These are phyloP conservation scores for Erannis defoliaria DNA, from an alignment of 2,888 invertebrate genomes.

Conservation along the genomic window DNA sequence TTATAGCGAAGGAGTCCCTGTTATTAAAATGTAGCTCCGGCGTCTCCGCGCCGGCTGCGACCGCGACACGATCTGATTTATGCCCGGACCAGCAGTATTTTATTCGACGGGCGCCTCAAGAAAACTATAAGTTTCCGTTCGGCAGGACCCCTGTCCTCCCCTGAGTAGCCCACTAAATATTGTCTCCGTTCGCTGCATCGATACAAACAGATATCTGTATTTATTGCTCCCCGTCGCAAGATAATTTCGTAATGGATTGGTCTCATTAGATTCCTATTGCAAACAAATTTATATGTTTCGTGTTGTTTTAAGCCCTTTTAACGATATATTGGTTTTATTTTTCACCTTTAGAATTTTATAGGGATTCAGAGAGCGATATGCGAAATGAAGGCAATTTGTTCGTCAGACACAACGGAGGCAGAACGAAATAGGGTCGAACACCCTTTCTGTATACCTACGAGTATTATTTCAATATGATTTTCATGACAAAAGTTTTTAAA, in stretches of 20 bases:
- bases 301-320: constrained; percentile 39
- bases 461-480: background rate
- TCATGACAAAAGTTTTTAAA: background rate
- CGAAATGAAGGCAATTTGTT: constrained; percentile 77
- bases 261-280: constrained; percentile 68
- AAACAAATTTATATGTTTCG: constrained; percentile 47
- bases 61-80: constrained; percentile 83
- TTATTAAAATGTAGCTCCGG: constrained; percentile 84
- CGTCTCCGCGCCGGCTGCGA: constrained; percentile 79
- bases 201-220: constrained; percentile 82
- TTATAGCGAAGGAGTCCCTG: constrained; percentile 74
- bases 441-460: constrained; percentile 39
- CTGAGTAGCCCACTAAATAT: constrained; percentile 85
- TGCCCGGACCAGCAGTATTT: constrained; percentile 83
- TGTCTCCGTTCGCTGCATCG: constrained; percentile 81
- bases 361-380: constrained; percentile 41
- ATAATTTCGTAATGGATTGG: constrained; percentile 84
- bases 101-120: constrained; percentile 86
- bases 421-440: constrained; percentile 42
- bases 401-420: constrained; percentile 56
- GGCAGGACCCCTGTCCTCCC: too few relatives aligned
- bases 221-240: constrained; percentile 79
- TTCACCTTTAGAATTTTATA: constrained; percentile 40
- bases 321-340: constrained; percentile 44
- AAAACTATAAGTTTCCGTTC: constrained; percentile 86